Percentiles rank a stretch among this genome's conserved stretches.
Conservation (phyloP, 2,888 invertebrate species). For the Sesamia inferens region DNA sequence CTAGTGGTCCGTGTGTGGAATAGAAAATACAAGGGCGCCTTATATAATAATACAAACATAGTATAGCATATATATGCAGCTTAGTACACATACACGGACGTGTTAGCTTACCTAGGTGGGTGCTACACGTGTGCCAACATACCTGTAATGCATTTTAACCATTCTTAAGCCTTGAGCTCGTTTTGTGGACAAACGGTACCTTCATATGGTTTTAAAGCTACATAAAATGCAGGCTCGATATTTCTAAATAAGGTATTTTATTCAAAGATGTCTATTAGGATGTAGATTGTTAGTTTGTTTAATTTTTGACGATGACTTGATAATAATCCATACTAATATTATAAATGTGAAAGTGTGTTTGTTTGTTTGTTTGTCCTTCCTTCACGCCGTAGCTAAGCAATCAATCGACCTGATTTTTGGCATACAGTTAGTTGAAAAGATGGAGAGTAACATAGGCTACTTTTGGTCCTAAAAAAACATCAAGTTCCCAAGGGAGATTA, state of each 20-base stretch:
- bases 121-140: constrained; percentile 11
- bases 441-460: too few relatives aligned
- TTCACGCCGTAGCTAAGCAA: too few relatives aligned
- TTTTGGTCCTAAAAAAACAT: too few relatives aligned
- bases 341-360: too few relatives aligned
- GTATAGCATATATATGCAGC: constrained; percentile 24
- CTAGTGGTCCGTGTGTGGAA: constrained; percentile 12
- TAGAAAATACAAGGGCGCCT: background rate
- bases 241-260: background rate
- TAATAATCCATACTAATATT: too few relatives aligned
- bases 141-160: constrained; percentile 32
- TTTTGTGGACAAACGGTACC: background rate
- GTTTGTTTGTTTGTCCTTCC: too few relatives aligned
- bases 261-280: background rate
- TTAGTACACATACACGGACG: constrained; percentile 32
- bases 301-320: background rate
- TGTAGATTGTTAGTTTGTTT: background rate
- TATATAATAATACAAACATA: background rate
- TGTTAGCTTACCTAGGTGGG: constrained; percentile 45
- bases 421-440: too few relatives aligned
- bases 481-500: too few relatives aligned
- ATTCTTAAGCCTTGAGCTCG: constrained; percentile 13
- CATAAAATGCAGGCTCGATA: background rate
- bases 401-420: too few relatives aligned
- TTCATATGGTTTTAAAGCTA: background rate